These are phyloP conservation scores for Abscondita cerata DNA, from an alignment of 2,888 invertebrate species.

Conservation along the genomic window DNA sequence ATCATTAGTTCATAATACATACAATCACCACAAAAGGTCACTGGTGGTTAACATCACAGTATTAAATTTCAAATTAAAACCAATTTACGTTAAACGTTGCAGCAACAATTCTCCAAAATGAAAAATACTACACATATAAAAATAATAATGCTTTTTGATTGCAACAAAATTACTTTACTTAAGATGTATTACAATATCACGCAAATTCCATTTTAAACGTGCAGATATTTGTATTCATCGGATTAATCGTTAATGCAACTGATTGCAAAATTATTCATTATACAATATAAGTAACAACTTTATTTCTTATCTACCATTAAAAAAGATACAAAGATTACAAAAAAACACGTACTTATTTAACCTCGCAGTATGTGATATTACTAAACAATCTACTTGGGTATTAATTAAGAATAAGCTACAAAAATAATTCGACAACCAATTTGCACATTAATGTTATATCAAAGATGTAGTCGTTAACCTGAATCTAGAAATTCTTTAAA, in stretches of 20 bases:
- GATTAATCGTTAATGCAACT: slow-evolving; percentile 28
- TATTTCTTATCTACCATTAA: slow-evolving; percentile 6
- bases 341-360: no score
- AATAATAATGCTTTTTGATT: slow-evolving; percentile 12
- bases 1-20: background rate
- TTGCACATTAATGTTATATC: no score
- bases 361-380: no score
- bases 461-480: no score
- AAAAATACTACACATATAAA: background rate
- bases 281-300: slow-evolving; percentile 18
- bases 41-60: slow-evolving; percentile 1
- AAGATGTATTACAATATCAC: slow-evolving; percentile 22
- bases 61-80: background rate
- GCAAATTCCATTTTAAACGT: slow-evolving; percentile 25
- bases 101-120: background rate
- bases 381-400: no score
- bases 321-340: no score
- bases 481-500: no score
- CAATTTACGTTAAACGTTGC: slow-evolving; percentile 1
- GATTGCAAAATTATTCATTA: slow-evolving; percentile 25
- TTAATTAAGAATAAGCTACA: no score
- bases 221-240: slow-evolving; percentile 23
- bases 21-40: slow-evolving; percentile 5
- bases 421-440: no score
- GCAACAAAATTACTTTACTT: slow-evolving; percentile 22